phyloP scores from a whole-genome alignment of 1,140 invertebrate genomes.

The Cryptotermes secundus region DNA sequence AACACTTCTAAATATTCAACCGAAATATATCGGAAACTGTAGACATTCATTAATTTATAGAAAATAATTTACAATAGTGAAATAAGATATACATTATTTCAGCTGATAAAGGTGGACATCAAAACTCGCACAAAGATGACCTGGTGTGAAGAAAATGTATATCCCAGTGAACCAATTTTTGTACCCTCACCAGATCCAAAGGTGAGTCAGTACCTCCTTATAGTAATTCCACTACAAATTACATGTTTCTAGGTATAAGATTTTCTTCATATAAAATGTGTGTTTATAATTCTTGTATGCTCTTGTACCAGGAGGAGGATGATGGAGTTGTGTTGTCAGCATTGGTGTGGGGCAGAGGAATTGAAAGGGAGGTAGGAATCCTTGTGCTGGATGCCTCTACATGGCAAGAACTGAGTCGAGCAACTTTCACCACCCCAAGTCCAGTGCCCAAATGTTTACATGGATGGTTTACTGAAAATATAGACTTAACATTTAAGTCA shows the following conservation, averaged over 20 bases:
- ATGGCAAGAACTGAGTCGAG: constrained; percentile 65
- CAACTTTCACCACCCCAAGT: constrained; percentile 65
- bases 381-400: constrained; percentile 68
- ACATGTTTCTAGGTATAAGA: constrained; percentile 23
- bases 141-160: constrained; percentile 72
- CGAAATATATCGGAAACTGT: no score
- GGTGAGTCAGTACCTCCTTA: constrained; percentile 48
- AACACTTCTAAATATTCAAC: no score
- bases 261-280: neutral
- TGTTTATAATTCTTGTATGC: neutral
- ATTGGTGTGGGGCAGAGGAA: constrained; percentile 63
- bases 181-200: constrained; percentile 66
- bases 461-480: constrained; percentile 67
- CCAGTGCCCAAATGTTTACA: constrained; percentile 78
- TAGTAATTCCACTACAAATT: neutral
- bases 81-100: constrained; percentile 25
- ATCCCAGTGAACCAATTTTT: constrained; percentile 87
- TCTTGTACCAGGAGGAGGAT: constrained; percentile 60
- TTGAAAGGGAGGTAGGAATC: constrained; percentile 62
- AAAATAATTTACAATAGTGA: neutral
- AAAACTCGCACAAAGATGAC: constrained; percentile 60
- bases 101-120: constrained; percentile 81
- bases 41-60: neutral
- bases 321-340: constrained; percentile 72
- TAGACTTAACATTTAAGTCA: neutral